Conservation (phyloP, 2,113 vertebrate species). For the Pimephales promelas region DNA sequence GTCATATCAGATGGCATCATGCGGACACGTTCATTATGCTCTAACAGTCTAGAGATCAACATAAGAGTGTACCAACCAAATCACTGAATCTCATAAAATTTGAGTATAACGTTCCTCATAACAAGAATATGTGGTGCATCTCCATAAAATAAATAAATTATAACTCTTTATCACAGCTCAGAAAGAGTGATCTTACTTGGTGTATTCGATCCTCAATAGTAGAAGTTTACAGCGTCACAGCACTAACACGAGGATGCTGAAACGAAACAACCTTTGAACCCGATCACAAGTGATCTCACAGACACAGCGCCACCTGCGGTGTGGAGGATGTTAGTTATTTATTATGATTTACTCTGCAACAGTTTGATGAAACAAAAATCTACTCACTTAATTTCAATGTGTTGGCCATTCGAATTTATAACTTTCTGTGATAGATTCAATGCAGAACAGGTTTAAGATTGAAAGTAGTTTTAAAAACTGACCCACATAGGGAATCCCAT, state of each 20-base stretch:
- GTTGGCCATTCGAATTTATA: no score
- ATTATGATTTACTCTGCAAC: no score
- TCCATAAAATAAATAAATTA: not conserved
- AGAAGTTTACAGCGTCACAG: not conserved
- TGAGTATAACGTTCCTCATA: not conserved
- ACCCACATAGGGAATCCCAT: no score
- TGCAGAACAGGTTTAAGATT: no score
- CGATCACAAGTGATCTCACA: not conserved
- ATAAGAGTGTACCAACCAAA: not conserved
- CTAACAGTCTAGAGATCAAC: not conserved
- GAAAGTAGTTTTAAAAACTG: no score
- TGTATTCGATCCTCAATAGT: not conserved
- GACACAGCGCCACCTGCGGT: not conserved
- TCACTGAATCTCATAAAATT: not conserved
- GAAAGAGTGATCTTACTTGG: slow-evolving; percentile 5
- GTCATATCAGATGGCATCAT: no score
- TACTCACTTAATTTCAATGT: no score
- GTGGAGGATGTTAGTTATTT: not conserved
- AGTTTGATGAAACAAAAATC: no score
- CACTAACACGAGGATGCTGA: slow-evolving; percentile 22
- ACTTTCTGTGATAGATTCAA: no score
- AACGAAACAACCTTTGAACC: slow-evolving; percentile 27
- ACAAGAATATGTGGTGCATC: not conserved
- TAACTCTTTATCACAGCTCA: not conserved
- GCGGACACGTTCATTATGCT: no score